Evolutionary conservation across 2,888 invertebrate species (phyloP).

Genomic region (Lasioglossum zephyrum): DNA sequence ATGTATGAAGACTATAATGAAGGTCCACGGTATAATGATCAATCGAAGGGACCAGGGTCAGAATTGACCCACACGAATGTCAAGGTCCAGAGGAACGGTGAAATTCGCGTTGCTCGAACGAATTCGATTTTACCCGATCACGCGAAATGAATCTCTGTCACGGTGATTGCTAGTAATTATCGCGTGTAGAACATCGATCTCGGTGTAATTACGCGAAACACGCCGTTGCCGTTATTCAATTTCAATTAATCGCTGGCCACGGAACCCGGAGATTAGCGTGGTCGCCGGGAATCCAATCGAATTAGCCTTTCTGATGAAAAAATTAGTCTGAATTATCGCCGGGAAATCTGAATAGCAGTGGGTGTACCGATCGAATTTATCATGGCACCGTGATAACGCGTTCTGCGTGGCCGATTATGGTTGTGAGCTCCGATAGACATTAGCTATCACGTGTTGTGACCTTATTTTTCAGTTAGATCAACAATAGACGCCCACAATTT

Average conservation of each 20-base stretch:
- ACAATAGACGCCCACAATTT: neutral
- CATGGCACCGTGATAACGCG: slow-evolving; percentile 44
- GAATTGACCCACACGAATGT: neutral
- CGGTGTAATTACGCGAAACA: slow-evolving; percentile 27
- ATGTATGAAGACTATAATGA: too few relatives aligned
- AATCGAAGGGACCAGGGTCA: neutral
- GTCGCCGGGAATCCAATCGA: slow-evolving; percentile 19
- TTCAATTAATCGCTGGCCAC: slow-evolving; percentile 40
- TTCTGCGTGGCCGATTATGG: neutral
- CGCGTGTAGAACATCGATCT: slow-evolving; percentile 11
- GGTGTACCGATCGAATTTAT: neutral
- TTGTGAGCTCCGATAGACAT: slow-evolving; percentile 53
- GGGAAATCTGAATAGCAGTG: slow-evolving; percentile 6
- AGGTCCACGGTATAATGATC: too few relatives aligned
- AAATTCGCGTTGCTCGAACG: neutral
- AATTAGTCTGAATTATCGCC: neutral
- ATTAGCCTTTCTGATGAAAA: slow-evolving; percentile 10
- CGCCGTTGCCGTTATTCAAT: slow-evolving; percentile 31
- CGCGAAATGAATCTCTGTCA: neutral
- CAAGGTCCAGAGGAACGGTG: neutral
- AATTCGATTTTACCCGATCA: neutral
- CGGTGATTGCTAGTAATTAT: slow-evolving; percentile 3
- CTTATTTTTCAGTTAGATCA: neutral
- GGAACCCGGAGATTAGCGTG: slow-evolving; percentile 51
- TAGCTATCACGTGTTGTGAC: slow-evolving; percentile 60